A percentile compares a stretch with the other conserved stretches of the same genome.
Evolutionary conservation across 53 echinoderm and acorn worm species (phyloP).

Genomic region (Crossaster papposus): DNA sequence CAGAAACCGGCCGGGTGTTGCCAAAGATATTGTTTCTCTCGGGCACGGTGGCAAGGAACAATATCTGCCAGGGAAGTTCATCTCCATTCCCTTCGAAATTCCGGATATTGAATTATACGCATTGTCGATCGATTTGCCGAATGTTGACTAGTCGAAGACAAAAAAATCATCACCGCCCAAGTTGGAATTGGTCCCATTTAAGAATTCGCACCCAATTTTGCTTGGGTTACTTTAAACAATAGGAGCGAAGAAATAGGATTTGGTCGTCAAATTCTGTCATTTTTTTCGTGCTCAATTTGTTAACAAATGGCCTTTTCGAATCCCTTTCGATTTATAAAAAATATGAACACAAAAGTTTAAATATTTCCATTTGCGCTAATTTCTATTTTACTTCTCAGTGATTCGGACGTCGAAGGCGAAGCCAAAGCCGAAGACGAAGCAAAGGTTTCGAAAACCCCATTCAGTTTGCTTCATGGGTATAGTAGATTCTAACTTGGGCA

Average conservation of each 20-base stretch:
- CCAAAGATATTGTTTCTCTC: not conserved
- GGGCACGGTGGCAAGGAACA: not conserved
- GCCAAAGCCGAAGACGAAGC: no score
- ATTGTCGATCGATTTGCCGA: not conserved
- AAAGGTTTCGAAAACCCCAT: no score
- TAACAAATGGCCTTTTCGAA: not conserved
- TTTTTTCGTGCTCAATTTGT: conserved; percentile 34
- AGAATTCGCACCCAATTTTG: not conserved
- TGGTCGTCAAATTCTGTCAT: not conserved
- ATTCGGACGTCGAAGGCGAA: no score
- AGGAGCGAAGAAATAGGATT: conserved; percentile 20
- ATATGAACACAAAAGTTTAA: no score
- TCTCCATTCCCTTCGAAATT: not conserved
- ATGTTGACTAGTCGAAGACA: not conserved
- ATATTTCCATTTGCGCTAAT: no score
- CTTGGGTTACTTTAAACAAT: not conserved
- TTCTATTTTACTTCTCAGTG: no score
- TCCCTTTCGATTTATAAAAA: no score
- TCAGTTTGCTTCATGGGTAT: no score
- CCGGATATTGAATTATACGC: conserved; percentile 14
- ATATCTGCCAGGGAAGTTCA: not conserved
- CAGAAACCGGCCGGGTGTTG: not conserved
- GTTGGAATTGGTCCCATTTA: not conserved
- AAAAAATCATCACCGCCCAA: no score
- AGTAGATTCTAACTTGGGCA: no score